Evolutionary conservation across 2,797 vertebrate species (phyloP).

Genomic region (Macropus fuliginosus): DNA sequence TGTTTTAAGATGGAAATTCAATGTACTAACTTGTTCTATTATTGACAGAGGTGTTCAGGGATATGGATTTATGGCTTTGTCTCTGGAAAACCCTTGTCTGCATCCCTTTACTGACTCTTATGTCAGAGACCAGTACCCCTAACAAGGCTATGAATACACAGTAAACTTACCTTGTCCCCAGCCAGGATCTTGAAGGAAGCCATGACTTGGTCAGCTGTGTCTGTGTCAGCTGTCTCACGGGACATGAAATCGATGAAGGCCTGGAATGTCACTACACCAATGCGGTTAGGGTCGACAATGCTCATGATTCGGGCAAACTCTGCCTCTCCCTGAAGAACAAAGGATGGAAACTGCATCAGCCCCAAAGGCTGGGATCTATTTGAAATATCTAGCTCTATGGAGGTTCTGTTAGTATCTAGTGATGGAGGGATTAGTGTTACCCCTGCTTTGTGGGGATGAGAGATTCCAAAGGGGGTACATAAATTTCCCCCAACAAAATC

Average conservation of each 20-base stretch:
- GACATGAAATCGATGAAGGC: constrained; percentile 99
- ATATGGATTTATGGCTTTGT: too few relatives aligned
- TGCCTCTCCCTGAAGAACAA: constrained; percentile 92
- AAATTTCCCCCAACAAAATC: not conserved
- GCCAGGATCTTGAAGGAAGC: constrained; percentile 99
- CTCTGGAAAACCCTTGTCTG: not conserved
- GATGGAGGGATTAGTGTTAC: not conserved
- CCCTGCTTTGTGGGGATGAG: not conserved
- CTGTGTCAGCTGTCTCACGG: constrained; percentile 96
- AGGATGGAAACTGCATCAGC: constrained; percentile 58
- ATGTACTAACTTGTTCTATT: not conserved
- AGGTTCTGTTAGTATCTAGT: not conserved
- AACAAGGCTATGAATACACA: accelerated
- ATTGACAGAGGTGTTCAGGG: not conserved
- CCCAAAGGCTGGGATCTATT: too few relatives aligned
- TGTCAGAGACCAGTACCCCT: too few relatives aligned
- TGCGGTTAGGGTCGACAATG: constrained; percentile 97
- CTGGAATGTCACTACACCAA: constrained; percentile 97
- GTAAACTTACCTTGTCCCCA: constrained; percentile 93
- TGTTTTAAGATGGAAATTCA: not conserved
- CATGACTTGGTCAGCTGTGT: constrained; percentile 98
- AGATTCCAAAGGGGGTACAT: not conserved
- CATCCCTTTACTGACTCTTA: not conserved
- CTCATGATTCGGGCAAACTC: constrained; percentile 99
- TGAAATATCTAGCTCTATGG: not conserved